Percentiles rank a stretch among this genome's conserved stretches.
phyloP scores from a whole-genome alignment of 2,888 invertebrate genomes.

The Smittia sp. region DNA sequence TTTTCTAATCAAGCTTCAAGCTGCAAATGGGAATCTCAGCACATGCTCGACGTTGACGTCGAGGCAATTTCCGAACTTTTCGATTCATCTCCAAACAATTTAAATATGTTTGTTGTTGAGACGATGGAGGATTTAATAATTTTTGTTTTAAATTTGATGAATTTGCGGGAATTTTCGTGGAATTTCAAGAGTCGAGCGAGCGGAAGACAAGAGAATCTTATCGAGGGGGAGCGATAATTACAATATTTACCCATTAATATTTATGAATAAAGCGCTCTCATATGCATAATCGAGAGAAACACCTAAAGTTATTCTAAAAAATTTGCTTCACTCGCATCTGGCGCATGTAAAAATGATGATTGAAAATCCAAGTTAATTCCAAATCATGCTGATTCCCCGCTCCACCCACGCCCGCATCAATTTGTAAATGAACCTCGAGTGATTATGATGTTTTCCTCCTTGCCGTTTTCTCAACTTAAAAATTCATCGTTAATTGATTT shows the following conservation, averaged over 20 bases:
- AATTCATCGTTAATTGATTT: conserved; percentile 32
- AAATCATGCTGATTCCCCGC: background rate
- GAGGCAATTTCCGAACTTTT: background rate
- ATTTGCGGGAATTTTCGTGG: background rate
- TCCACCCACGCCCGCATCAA: background rate
- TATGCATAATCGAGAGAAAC: background rate
- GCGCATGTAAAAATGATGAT: background rate
- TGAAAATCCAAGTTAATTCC: background rate
- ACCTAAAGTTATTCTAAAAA: background rate
- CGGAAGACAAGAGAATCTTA: background rate
- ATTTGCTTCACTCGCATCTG: background rate
- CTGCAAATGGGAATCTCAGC: background rate
- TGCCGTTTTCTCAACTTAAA: background rate
- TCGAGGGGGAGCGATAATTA: background rate
- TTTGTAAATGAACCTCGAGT: conserved; percentile 25
- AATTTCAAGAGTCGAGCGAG: no score
- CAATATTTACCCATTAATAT: conserved; percentile 14
- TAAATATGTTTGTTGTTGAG: no score
- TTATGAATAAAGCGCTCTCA: background rate
- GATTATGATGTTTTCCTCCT: conserved; percentile 14
- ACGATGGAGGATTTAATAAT: background rate
- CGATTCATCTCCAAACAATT: background rate
- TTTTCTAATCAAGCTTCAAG: background rate
- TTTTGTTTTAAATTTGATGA: background rate
- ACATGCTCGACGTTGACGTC: background rate